Conservation (phyloP, 2,113 vertebrate species). For the Passer montanus region DNA sequence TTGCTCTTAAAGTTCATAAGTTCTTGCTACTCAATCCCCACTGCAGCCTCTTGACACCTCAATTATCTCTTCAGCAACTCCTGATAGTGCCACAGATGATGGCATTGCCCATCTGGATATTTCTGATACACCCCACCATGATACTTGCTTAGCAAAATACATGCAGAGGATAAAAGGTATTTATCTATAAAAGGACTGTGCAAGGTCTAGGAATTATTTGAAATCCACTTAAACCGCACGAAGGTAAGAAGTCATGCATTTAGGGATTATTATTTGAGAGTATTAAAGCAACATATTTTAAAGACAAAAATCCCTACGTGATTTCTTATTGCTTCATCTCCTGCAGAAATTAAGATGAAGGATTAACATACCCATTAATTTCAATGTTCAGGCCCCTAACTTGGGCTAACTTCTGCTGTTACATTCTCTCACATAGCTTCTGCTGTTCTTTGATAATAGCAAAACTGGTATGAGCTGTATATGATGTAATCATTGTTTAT, state of each 20-base stretch:
- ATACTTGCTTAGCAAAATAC: background rate
- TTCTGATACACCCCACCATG: background rate
- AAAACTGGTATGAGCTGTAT: background rate
- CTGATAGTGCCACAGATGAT: background rate
- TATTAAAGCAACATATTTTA: constrained; percentile 4
- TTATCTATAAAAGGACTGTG: background rate
- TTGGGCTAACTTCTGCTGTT: background rate
- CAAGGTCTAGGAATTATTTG: constrained; percentile 22
- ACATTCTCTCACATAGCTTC: background rate
- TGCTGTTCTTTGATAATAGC: background rate
- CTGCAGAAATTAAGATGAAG: background rate
- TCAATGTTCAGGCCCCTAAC: background rate
- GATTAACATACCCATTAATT: background rate
- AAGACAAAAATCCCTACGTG: background rate
- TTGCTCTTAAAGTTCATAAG: background rate
- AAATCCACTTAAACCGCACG: constrained; percentile 36
- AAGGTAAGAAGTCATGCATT: constrained; percentile 19
- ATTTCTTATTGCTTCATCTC: background rate
- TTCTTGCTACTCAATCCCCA: background rate
- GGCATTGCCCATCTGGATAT: background rate
- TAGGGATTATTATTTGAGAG: constrained; percentile 36
- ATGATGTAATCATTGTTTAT: background rate
- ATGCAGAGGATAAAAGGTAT: constrained; percentile 18
- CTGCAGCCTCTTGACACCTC: background rate
- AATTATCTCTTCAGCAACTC: constrained; percentile 5